Base-by-base conservation (phyloP, 2,888 invertebrate genomes). In the Flabesymbios commensalis region DNA sequence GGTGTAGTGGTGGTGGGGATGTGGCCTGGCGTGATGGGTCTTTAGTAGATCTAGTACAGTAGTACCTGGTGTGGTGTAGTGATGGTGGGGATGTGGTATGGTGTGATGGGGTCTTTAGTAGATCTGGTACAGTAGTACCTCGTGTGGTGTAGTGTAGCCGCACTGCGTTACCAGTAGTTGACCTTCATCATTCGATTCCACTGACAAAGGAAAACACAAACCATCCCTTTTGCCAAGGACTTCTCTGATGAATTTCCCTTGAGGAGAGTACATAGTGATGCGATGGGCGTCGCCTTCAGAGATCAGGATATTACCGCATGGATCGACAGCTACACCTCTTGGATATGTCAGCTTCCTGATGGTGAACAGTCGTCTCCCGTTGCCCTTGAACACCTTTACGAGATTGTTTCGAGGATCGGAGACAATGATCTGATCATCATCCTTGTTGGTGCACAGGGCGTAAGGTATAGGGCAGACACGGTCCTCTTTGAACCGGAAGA, bases 241-340 rank as follows among this genome's bases (percentile, higher is more conserved):
- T 22, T 54, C 29, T 43, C 57, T 59, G 2, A 67, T 24, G 28
- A 60, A 60, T 41, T 67, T 67, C 7, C 67, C 67, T 42, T 59
- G 55, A 4, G 65, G 64, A 36, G 32, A 52, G 51, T 61, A 67
- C 48, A 67, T 54, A 7, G 62, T 45, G 4, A 67, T 45, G 1
- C 64, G 41, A 36, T 67, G 67, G 3, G 41, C 51, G 47, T 67
- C 67, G 1, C 61, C 56, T 22, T 67, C 65, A 10, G 61, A 65
- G 10, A 67, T 54, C 24, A 63, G 29, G 36, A 67, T 65, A 33
- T 65, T 65, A 28, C 65, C 67, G 49, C 52, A 42, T 17, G 52
- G 59, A 57, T 67, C 67, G 10, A 63, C 54, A 43, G 51, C 54
- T 5, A 67, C 36, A 19, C 67, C 67, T 2, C 67, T 33, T 10